Percentiles rank a stretch among this genome's conserved stretches.
These are phyloP conservation scores for Hipparchia semele DNA, from an alignment of 2,888 invertebrate genomes.

Conservation along the genomic window DNA sequence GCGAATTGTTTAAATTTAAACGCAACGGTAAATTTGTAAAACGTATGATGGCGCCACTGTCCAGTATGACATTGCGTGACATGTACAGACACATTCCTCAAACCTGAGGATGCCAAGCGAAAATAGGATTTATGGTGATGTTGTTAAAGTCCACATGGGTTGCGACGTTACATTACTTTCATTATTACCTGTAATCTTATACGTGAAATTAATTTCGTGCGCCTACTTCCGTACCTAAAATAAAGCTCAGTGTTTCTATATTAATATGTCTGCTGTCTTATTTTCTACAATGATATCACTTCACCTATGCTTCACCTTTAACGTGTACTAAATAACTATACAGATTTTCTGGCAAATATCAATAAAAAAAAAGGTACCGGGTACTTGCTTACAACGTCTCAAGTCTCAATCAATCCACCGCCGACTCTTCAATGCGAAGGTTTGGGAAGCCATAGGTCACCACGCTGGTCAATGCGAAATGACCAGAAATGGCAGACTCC, in stretches of 20 bases:
- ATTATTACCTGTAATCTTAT: constrained; percentile 27
- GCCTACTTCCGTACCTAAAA: constrained; percentile 1
- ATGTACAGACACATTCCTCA: constrained; percentile 50
- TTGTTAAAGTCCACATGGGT: constrained; percentile 31
- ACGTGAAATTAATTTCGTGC: constrained; percentile 20
- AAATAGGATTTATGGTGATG: constrained; percentile 52
- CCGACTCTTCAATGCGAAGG: too few species aligned
- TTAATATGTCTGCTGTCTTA: background rate
- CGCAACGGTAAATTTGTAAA: constrained; percentile 48
- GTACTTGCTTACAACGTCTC: too few species aligned
- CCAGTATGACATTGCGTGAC: constrained; percentile 56
- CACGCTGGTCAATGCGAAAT: too few species aligned
- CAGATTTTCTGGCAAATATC: too few species aligned
- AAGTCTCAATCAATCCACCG: too few species aligned
- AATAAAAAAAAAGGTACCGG: too few species aligned
- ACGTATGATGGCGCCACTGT: constrained; percentile 67
- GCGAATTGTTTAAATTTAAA: constrained; percentile 19
- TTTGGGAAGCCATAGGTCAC: too few species aligned
- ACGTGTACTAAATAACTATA: too few species aligned
- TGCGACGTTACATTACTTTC: constrained; percentile 2
- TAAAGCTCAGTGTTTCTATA: background rate
- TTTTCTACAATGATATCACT: background rate
- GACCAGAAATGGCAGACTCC: too few species aligned
- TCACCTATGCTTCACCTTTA: too few species aligned
- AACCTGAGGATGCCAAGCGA: constrained; percentile 52